These are phyloP conservation scores for Pardosa pseudoannulata DNA, from an alignment of 2,888 invertebrate species.

Conservation along the genomic window DNA sequence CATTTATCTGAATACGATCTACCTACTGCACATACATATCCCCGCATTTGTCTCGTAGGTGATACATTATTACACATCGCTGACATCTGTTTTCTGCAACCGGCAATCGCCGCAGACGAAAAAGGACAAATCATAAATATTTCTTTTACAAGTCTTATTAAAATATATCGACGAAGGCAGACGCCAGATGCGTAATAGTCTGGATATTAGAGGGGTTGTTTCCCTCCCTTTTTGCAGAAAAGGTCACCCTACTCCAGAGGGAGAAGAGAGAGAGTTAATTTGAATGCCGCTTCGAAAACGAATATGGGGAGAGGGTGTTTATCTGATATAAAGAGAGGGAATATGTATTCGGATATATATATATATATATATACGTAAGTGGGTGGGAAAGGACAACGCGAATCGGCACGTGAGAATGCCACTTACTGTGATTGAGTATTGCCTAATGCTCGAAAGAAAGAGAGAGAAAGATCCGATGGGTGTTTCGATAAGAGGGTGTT, in stretches of 20 bases:
- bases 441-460: neutral
- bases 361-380: neutral
- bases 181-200: constrained; percentile 39
- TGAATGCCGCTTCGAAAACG: constrained; percentile 30
- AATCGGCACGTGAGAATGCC: neutral
- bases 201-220: neutral
- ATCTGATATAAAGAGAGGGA: constrained; percentile 55
- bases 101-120: constrained; percentile 22
- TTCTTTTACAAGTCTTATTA: constrained; percentile 65
- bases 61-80: too few relatives aligned
- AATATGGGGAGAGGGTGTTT: constrained; percentile 28
- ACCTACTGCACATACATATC: too few relatives aligned
- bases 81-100: constrained; percentile 39
- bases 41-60: too few relatives aligned
- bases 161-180: constrained; percentile 50
- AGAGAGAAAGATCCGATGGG: neutral
- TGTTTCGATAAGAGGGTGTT: neutral
- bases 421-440: constrained; percentile 47
- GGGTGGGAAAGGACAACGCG: constrained; percentile 30
- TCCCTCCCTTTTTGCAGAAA: neutral
- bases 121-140: constrained; percentile 59
- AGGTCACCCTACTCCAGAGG: constrained; percentile 38
- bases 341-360: constrained; percentile 8
- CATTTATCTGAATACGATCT: too few relatives aligned
- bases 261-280: constrained; percentile 57